Evolutionary conservation across 2,113 vertebrate genomes (phyloP).

Genomic region (Pangasianodon hypophthalmus): DNA sequence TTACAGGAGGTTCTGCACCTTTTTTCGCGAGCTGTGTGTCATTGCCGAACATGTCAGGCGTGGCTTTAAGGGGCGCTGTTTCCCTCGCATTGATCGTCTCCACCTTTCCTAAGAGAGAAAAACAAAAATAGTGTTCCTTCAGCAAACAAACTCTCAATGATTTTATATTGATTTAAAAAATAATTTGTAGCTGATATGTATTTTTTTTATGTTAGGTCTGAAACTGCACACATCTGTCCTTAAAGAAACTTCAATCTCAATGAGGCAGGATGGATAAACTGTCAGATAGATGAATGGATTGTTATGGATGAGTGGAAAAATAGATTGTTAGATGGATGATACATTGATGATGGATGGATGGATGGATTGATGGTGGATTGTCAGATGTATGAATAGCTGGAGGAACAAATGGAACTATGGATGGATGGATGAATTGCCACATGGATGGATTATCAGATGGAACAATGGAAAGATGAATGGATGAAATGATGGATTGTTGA

Average conservation of each 20-base stretch:
- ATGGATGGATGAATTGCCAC: neutral
- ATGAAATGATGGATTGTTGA: neutral
- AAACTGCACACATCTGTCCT: neutral
- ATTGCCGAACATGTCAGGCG: conserved; percentile 82
- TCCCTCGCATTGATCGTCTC: conserved; percentile 93
- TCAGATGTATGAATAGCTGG: neutral
- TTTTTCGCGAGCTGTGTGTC: conserved; percentile 78
- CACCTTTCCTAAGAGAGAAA: conserved; percentile 78
- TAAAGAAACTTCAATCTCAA: neutral
- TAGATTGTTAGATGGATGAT: neutral
- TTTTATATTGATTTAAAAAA: neutral
- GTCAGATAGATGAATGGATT: neutral
- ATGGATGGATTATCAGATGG: neutral
- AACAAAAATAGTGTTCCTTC: neutral
- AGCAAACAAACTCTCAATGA: no score
- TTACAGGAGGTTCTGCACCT: conserved; percentile 70
- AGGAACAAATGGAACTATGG: neutral
- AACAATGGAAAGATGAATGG: neutral
- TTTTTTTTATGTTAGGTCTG: neutral
- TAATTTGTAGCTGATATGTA: neutral
- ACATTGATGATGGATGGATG: neutral
- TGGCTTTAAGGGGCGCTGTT: conserved; percentile 80
- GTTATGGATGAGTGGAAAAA: neutral
- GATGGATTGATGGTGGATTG: no score
- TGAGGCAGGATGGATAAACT: neutral